Base-by-base conservation (phyloP, 2,888 invertebrate species). In the Zelleria hepariella region DNA sequence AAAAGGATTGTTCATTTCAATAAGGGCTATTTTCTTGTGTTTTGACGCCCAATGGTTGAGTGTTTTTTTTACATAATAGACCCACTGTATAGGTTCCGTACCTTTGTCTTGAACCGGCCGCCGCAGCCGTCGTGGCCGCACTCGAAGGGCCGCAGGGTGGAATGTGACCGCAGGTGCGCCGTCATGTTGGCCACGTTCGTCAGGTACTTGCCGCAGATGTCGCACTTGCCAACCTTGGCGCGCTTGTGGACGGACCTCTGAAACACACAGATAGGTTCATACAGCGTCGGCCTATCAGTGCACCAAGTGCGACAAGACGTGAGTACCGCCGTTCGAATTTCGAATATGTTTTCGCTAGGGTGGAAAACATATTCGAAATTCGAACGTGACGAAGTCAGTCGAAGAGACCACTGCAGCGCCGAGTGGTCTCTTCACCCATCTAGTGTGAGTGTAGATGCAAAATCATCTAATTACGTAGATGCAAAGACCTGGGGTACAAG, bases 81-180 rank as follows among this genome's bases (percentile, higher is more conserved):
- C n/a, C n/a, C n/a, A n/a, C n/a, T n/a, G n/a, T n/a, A n/a, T n/a
- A n/a, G n/a, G n/a, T n/a, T n/a, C n/a, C 32, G 7, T 3, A 32
- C 32, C 32, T 32, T 32, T 15, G 32, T 42, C 32, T 15, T 10
- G 15, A 42, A 42, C 32, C 15, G 32, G 15, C 10, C 15, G 15
- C 15, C 2, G 32, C 32, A 42, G 15, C 32, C 32, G 32, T 42
- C 32, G 4, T 49, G n/a, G 5, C 7, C 4, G 18, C 49, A 20
- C 18, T 20, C 21, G 5, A 8, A 20, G 49, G 20, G 49, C 20
- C 18, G 10, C 2, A 49, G 18, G 2, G 18, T 20, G 53, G 8
- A 26, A 52, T 86, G 85, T 0, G 67, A 62, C 0, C 67, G 57
- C 62, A 81, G 62, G 49, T 86, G 85, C 0, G 61, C 2, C 0